Conservation (phyloP, 2,797 vertebrate genomes). For the Chaetophractus vellerosus region DNA sequence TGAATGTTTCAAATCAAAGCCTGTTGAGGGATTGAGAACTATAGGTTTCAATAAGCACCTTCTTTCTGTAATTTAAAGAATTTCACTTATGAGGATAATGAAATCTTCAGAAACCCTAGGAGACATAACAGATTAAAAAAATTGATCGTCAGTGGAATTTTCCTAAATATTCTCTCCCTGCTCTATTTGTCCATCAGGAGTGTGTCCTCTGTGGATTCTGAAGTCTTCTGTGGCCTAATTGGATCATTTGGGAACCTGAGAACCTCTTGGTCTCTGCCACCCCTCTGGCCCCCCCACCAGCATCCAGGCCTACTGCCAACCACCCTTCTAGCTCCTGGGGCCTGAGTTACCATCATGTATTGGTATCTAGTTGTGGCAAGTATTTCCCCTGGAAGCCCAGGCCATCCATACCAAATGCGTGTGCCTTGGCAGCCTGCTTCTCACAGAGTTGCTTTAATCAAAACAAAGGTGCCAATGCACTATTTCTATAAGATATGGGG, state of each 20-base stretch:
- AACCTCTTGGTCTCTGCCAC: background rate
- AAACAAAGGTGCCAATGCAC: background rate
- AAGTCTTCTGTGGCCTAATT: background rate
- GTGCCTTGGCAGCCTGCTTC: background rate
- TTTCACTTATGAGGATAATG: conserved; percentile 83
- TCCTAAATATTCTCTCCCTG: conserved; percentile 41
- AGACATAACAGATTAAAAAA: conserved; percentile 73
- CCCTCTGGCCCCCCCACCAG: background rate
- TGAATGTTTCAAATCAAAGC: conserved; percentile 84
- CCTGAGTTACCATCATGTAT: accelerated
- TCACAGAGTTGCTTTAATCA: background rate
- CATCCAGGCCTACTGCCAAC: background rate
- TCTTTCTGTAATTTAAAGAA: conserved; percentile 84
- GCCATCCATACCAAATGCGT: background rate
- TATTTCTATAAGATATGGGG: background rate
- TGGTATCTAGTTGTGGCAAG: background rate
- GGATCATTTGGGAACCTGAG: background rate
- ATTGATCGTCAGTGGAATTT: conserved; percentile 75
- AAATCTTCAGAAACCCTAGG: conserved; percentile 84
- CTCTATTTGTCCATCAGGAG: background rate
- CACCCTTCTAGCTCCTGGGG: background rate
- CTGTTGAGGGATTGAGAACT: conserved; percentile 75
- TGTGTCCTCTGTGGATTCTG: conserved; percentile 4
- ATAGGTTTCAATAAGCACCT: conserved; percentile 86
- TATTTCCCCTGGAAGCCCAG: background rate